Base-by-base conservation (phyloP, 2,888 invertebrate species). In the Fragum whitleyi region DNA sequence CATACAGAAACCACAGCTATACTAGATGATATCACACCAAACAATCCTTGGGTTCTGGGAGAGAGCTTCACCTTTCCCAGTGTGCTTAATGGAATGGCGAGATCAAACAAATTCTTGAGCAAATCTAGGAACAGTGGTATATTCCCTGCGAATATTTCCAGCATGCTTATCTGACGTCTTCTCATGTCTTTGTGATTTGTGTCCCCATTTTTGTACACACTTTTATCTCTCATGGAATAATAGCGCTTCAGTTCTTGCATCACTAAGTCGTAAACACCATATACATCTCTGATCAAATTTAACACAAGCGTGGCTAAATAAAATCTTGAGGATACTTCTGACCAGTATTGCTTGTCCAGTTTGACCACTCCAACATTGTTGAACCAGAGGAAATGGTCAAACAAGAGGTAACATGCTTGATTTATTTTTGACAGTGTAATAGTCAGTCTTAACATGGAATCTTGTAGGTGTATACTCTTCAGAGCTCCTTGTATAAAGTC, bases 321-420 rank as follows among this genome's bases (percentile, higher is more conserved):
- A 92, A 97, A 98, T 71, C 91, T 96, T 90, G 94, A 93, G 2
- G 94, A 93, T 7, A 93, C 79, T 62, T 95, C 95, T 72, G 95
- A 96, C 97, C 97, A 97, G 92, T 96, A 96, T 62, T 96, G 96
- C 0, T 96, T 95, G 92, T 97, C 95, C 0, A 97, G 95, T 86
- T 93, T 90, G 19, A 94, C 87, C 26, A 93, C 89, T 23, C 94
- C 93, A 32, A 92, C 87, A 75, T 92, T 88, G 3, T 97, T 96
- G 2, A 97, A 94, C 97, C 98, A 98, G 42, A 98, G 95, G 42
- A 98, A 95, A 92, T 98, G 97, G 93, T 98, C 98, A 19, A 97
- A 96, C 65, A 97, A 94, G 2, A 98, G 95, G 91, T 96, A 98
- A 32, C 97, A 92, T 0, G 97, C 96, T 92, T 96, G 96, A 32